phyloP scores from a whole-genome alignment of 2,797 vertebrate genomes.

The Triplophysa bombifrons region DNA sequence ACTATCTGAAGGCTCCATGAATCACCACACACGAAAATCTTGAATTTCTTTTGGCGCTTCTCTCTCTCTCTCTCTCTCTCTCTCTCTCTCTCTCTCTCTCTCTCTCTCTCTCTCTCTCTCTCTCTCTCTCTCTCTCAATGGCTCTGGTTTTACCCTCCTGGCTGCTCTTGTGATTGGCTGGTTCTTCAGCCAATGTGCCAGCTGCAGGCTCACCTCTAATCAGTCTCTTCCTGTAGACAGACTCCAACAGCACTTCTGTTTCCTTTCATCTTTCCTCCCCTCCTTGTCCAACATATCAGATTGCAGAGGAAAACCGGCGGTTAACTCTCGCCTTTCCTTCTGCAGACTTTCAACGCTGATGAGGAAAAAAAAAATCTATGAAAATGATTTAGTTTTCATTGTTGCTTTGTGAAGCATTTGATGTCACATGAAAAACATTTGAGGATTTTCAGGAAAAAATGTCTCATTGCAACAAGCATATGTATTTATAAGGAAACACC shows the following conservation, averaged over 20 bases:
- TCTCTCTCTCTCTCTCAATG: too few species aligned
- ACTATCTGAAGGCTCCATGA: too few species aligned
- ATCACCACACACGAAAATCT: too few species aligned
- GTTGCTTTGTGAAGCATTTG: not conserved
- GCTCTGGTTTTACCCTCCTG: constrained; percentile 60
- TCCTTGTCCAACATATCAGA: constrained; percentile 65
- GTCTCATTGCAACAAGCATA: not conserved
- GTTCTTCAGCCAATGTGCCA: constrained; percentile 65
- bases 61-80: too few species aligned
- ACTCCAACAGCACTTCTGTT: constrained; percentile 71
- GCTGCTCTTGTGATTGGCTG: constrained; percentile 64
- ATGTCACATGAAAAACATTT: not conserved
- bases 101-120: too few species aligned
- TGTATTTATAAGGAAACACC: too few species aligned
- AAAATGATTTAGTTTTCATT: not conserved
- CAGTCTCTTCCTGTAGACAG: constrained; percentile 70
- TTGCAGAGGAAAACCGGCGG: constrained; percentile 69
- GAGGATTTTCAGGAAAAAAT: not conserved
- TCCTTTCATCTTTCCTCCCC: constrained; percentile 71
- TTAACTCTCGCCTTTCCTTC: constrained; percentile 54
- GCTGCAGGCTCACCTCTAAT: constrained; percentile 73
- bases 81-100: too few species aligned
- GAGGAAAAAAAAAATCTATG: not conserved
- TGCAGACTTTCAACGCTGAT: constrained; percentile 37
- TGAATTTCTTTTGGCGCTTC: too few species aligned